These are phyloP conservation scores for Chelonus formosanus DNA, from an alignment of 2,888 invertebrate genomes.

Conservation along the genomic window DNA sequence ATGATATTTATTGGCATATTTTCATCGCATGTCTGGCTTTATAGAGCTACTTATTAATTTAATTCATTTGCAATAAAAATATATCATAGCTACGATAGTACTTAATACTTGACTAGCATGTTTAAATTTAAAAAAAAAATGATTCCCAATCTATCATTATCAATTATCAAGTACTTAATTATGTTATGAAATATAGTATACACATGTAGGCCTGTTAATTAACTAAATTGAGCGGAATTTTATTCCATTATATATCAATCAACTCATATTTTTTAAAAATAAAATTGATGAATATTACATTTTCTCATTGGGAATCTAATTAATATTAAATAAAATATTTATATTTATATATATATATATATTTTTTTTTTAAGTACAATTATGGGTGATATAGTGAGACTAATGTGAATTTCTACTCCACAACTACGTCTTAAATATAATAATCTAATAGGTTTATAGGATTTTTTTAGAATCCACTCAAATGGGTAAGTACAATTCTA, in stretches of 20 bases:
- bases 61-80: slow-evolving; percentile 55
- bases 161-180: too few species aligned
- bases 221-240: too few species aligned
- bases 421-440: slow-evolving; percentile 42
- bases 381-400: not conserved
- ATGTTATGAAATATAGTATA: too few species aligned
- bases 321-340: too few species aligned
- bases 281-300: too few species aligned
- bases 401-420: slow-evolving; percentile 47
- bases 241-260: too few species aligned
- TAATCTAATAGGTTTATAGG: slow-evolving; percentile 44
- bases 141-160: slow-evolving; percentile 46
- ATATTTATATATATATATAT: too few species aligned
- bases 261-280: too few species aligned
- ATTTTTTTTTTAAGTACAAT: too few species aligned
- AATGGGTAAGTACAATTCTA: slow-evolving; percentile 35
- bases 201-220: too few species aligned
- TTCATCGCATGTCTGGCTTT: slow-evolving; percentile 39
- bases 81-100: slow-evolving; percentile 54
- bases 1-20: slow-evolving; percentile 10
- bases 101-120: slow-evolving; percentile 58
- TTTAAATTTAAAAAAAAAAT: slow-evolving; percentile 41
- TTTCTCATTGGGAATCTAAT: too few species aligned
- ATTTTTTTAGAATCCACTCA: slow-evolving; percentile 39
- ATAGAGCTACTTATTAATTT: slow-evolving; percentile 16